These are phyloP conservation scores for Pomacea maculata DNA, from an alignment of 1,140 invertebrate species.

Conservation along the genomic window DNA sequence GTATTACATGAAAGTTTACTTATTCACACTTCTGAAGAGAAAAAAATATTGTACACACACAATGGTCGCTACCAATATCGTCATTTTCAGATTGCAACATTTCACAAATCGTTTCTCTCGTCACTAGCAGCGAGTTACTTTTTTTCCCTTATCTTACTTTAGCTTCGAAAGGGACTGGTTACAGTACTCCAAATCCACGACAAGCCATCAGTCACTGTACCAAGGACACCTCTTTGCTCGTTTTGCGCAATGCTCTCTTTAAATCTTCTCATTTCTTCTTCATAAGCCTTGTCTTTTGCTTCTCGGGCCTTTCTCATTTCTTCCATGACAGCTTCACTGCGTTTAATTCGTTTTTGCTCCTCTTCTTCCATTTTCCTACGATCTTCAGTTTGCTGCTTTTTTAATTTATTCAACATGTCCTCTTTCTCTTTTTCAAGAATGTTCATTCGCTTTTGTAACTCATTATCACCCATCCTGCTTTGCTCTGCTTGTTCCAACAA, in stretches of 20 bases:
- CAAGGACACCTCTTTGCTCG: too few species aligned
- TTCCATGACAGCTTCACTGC: background rate
- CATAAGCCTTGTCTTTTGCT: background rate
- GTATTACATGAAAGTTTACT: too few species aligned
- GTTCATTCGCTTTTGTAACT: background rate
- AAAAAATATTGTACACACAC: too few species aligned
- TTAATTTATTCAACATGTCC: background rate
- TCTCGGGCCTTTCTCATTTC: background rate
- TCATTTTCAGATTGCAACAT: too few species aligned
- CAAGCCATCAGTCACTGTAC: too few species aligned
- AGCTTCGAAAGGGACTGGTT: too few species aligned
- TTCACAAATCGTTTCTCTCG: too few species aligned
- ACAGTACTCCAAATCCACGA: too few species aligned
- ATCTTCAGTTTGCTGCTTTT: background rate
- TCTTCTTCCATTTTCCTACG: background rate
- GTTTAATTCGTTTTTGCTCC: background rate
- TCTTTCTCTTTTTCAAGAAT: background rate
- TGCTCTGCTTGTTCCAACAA: background rate
- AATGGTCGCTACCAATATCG: too few species aligned
- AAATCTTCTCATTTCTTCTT: constrained; percentile 2
- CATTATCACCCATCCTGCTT: background rate
- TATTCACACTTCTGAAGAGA: too few species aligned
- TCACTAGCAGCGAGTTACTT: too few species aligned
- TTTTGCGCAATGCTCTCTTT: background rate
- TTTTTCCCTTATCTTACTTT: too few species aligned